Base-by-base conservation (phyloP, 1,140 invertebrate species). In the Brachionus manjavacas region DNA sequence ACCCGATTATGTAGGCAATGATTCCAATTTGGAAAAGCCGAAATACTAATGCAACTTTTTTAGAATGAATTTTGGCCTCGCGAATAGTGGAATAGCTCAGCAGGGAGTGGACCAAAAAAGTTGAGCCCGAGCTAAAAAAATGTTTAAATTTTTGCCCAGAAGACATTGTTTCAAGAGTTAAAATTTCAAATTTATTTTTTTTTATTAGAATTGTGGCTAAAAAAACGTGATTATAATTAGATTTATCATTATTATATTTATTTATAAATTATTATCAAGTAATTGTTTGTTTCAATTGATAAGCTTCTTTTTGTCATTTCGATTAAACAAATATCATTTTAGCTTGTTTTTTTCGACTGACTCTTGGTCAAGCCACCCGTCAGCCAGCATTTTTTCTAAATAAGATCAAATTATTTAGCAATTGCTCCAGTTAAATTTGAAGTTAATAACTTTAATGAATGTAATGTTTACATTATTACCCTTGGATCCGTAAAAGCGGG, bases 1-100 rank as follows among this genome's bases (percentile, higher is more conserved):
- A 81, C 79, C 79, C 79, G 4, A 81, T 68, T 39, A 81, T 81
- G 79, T 81, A 81, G 16, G 31, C 49, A 39, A 81, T 64, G 16
- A 81, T 81, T 60, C 28, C 79, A 28, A 81, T 20, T 68, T 81
- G 79, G 31, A 81, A 64, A 16, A 60, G 39, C 1, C 79, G 49
- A 81, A 64, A 81, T 31, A 81, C 25, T 12, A 81, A 7, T 14
- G 52, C 8, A 4, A 81, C 64, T 43, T 60, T 60, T 16, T 43
- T 20, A 8, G 52, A 64, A 16, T 81, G 64, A 20, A 81, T 81
- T 43, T 64, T 60, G 0, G 79, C 79, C 20, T 81, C 79, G 9
- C 79, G 52, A 9, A 81, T 55, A 35, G 79, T 81, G 11, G 79
- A 81, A 28, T 81, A 81, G 28, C 72, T 76, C 25, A 76, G 49